Evolutionary conservation across 2,797 vertebrate species (phyloP), one percentile per base, ranked within the genome.

Genomic region (Pipistrellus kuhlii): DNA sequence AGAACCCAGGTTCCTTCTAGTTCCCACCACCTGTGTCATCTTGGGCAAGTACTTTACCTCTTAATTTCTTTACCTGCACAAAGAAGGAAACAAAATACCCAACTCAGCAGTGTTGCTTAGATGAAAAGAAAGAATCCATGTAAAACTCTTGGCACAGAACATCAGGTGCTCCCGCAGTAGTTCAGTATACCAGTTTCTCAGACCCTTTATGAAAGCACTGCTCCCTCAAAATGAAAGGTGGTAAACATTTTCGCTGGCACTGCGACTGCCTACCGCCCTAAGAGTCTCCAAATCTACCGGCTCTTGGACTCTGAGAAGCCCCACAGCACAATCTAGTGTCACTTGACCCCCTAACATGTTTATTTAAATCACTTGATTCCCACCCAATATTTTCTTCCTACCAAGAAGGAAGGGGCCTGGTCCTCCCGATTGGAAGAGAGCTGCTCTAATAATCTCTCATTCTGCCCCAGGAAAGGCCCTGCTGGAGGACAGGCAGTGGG

Each of bases 401-500:
- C 75, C 66, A 53, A 95, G 69, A 90, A 88, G 72, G 83, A 85
- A 89, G 55, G 76, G 66, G 78, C 51, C 46, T 87, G 93, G 90
- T 71, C 62, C 0, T 2, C 71, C 48, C 2, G 8, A 88, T 85
- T 95, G 76, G 57, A 92, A 84, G 62, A 88, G 88, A 83, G 89
- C 94, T 76, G 57, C 94, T 97, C 66, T 85, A 83, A 83, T 89
- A 77, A 76, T 86, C 95, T 95, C 82, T 77, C 71, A 93, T 55
- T 96, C 89, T 8, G 38, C 92, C 94, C 92, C 94, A 44, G 55
- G 95, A 96, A 96, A 85, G 94, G 55, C 88, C 66, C 57, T 93
- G 11, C 3, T n/a, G 93, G 93, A 94, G 96, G 97, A 96, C 96
- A 76, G 3, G 27, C 1, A 35, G 95, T 93, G 95, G 95, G 59